Percentiles rank a stretch among this genome's conserved stretches.
Evolutionary conservation across 1,140 invertebrate genomes (phyloP).

Genomic region (Akabosia matsudoensis): DNA sequence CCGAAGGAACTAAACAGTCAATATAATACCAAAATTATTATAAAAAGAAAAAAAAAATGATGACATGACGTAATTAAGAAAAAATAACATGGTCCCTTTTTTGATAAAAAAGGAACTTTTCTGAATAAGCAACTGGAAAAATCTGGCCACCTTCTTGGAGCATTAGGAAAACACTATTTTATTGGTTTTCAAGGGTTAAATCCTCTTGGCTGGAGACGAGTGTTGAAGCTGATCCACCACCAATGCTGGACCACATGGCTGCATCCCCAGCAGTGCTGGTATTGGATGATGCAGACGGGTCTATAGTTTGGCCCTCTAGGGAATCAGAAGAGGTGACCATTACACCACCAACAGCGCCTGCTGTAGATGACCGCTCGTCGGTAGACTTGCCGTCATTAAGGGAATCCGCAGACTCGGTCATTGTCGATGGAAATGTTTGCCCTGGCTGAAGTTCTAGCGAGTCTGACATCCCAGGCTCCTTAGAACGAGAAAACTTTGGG

Average conservation of each 20-base stretch:
- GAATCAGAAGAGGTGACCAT: conserved; percentile 62
- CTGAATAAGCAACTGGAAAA: no score
- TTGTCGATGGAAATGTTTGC: conserved; percentile 24
- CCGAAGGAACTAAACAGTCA: no score
- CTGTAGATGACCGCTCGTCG: conserved; percentile 24
- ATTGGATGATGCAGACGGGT: conserved; percentile 34
- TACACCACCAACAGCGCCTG: conserved; percentile 11
- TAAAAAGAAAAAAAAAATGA: no score
- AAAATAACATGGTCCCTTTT: no score
- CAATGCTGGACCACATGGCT: conserved; percentile 42
- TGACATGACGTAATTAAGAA: no score
- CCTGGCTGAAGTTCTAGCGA: conserved; percentile 46
- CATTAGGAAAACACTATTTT: neutral
- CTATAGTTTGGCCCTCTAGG: conserved; percentile 55
- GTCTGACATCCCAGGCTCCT: conserved; percentile 39
- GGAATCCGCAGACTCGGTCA: conserved; percentile 47
- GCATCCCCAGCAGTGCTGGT: conserved; percentile 42
- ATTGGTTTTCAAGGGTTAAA: conserved; percentile 36
- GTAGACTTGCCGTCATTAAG: conserved; percentile 37
- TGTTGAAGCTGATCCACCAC: conserved; percentile 39
- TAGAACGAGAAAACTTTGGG: neutral
- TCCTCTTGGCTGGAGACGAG: conserved; percentile 44
- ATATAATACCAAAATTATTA: no score
- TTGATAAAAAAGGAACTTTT: no score
- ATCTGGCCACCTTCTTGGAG: no score